phyloP scores from a whole-genome alignment of 2,888 invertebrate genomes.

The Adineta ricciae region DNA sequence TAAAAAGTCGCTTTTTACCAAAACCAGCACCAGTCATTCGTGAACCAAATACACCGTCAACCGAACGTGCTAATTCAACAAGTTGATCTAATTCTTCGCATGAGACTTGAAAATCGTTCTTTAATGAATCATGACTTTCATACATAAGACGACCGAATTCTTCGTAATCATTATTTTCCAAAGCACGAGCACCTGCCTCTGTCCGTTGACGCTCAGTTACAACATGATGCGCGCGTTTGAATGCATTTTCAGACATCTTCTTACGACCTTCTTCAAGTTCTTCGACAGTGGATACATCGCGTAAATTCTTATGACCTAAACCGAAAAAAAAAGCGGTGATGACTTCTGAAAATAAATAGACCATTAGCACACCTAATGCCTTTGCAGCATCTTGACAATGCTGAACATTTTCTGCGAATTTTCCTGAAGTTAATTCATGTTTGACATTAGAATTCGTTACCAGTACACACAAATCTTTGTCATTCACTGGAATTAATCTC shows the following conservation, averaged over 20 bases:
- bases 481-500: conserved; percentile 63
- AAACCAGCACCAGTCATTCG: conserved; percentile 76
- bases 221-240: conserved; percentile 71
- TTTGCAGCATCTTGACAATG: conserved; percentile 55
- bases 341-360: too few species aligned
- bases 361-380: conserved; percentile 54
- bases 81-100: conserved; percentile 74
- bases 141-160: conserved; percentile 71
- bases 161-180: conserved; percentile 61
- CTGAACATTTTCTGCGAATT: conserved; percentile 69
- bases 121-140: conserved; percentile 73
- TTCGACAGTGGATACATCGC: neutral
- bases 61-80: conserved; percentile 64
- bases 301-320: conserved; percentile 32
- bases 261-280: conserved; percentile 26
- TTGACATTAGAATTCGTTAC: conserved; percentile 83
- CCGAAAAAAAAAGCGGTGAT: too few species aligned
- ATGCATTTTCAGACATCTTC: conserved; percentile 52
- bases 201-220: conserved; percentile 74
- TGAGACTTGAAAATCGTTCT: conserved; percentile 76
- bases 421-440: conserved; percentile 74
- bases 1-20: too few species aligned
- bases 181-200: conserved; percentile 61
- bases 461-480: conserved; percentile 63
- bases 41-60: conserved; percentile 73